Percentiles rank a stretch among this genome's conserved stretches.
These are phyloP conservation scores for Scaptomyza polygonia DNA, from an alignment of 2,888 invertebrate species.

Conservation along the genomic window DNA sequence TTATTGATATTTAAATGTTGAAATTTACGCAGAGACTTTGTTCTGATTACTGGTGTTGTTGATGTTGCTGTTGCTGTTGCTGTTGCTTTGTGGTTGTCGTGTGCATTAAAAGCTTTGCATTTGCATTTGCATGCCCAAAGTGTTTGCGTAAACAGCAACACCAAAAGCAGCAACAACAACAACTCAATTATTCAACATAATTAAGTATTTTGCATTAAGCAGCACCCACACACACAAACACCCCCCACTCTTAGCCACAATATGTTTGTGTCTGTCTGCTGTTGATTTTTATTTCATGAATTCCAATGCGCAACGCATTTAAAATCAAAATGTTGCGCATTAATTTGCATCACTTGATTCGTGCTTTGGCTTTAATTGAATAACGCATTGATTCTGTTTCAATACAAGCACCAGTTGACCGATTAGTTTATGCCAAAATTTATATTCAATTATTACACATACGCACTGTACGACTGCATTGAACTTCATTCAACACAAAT, in stretches of 20 bases:
- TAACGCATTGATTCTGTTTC: conserved; percentile 70
- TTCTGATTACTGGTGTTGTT: conserved; percentile 15
- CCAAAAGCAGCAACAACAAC: conserved; percentile 38
- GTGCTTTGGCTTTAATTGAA: conserved; percentile 71
- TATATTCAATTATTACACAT: conserved; percentile 63
- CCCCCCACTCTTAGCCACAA: conserved; percentile 19
- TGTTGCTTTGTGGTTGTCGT: conserved; percentile 58
- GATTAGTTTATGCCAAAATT: conserved; percentile 37
- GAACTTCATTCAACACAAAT: conserved; percentile 9
- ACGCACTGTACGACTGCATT: conserved; percentile 36
- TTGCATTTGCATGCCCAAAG: conserved; percentile 58
- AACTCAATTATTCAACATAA: conserved; percentile 82
- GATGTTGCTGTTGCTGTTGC: conserved; percentile 13
- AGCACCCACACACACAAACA: conserved; percentile 36
- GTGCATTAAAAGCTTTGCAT: conserved; percentile 77
- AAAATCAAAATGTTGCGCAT: conserved; percentile 75
- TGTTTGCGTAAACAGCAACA: conserved; percentile 64
- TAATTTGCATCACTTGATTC: conserved; percentile 71
- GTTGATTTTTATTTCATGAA: conserved; percentile 72
- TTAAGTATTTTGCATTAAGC: conserved; percentile 81
- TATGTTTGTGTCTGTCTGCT: conserved; percentile 28
- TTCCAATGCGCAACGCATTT: conserved; percentile 68
- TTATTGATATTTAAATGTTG: conserved; percentile 76
- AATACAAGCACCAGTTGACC: conserved; percentile 51
- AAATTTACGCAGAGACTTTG: conserved; percentile 19